These are phyloP conservation scores for Eupithecia dodoneata DNA, from an alignment of 2,888 invertebrate genomes.

Conservation along the genomic window DNA sequence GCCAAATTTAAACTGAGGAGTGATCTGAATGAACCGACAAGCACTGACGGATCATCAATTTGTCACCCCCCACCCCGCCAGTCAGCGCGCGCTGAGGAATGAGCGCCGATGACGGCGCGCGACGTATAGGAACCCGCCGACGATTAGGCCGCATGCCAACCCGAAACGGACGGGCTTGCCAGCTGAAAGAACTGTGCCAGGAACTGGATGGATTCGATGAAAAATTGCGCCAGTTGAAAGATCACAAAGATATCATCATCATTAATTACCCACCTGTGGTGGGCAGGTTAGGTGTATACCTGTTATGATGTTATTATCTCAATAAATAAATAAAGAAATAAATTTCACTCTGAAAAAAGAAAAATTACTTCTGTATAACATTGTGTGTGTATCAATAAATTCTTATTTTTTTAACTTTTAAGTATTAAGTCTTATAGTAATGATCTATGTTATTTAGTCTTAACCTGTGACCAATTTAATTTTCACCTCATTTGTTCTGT, in stretches of 20 bases:
- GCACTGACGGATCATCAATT: constrained; percentile 74
- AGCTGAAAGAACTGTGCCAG: constrained; percentile 20
- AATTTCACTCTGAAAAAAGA: too few species aligned
- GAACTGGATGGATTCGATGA: constrained; percentile 1
- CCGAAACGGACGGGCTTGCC: constrained; percentile 41
- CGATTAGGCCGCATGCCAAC: constrained; percentile 82
- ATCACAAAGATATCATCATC: background rate
- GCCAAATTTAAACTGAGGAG: background rate
- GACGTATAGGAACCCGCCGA: constrained; percentile 76
- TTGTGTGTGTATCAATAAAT: too few species aligned
- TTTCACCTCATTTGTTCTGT: too few species aligned
- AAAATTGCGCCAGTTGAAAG: constrained; percentile 1
- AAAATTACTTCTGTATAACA: too few species aligned
- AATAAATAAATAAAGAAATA: too few species aligned
- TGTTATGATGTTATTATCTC: too few species aligned
- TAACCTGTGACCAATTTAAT: too few species aligned
- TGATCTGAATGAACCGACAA: constrained; percentile 50
- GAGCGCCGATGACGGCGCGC: constrained; percentile 76
- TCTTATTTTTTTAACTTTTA: too few species aligned
- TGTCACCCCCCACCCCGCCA: constrained; percentile 80
- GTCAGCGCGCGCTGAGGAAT: constrained; percentile 78
- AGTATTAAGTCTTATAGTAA: too few species aligned
- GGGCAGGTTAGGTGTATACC: too few species aligned
- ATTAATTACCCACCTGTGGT: too few species aligned
- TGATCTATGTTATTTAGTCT: too few species aligned